Conservation (phyloP, 2,113 vertebrate species). For the Daphoenositta chrysoptera region DNA sequence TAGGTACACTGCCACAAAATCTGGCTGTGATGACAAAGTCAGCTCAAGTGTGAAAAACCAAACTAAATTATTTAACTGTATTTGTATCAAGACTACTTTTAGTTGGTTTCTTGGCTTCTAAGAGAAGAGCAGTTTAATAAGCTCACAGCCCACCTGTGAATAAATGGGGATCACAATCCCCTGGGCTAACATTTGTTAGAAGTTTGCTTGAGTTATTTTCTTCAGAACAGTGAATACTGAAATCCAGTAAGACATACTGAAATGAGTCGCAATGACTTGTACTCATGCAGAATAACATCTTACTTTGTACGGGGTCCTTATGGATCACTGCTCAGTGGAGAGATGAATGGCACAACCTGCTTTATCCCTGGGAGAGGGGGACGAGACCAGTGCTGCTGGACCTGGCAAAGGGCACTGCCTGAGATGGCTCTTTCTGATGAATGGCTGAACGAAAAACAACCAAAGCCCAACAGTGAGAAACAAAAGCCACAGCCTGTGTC, state of each 20-base stretch:
- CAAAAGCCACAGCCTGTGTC: not conserved
- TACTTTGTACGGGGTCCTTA: not conserved
- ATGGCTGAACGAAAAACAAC: not conserved
- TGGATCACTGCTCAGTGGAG: not conserved
- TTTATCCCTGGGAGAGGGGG: not conserved
- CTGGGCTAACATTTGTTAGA: not conserved
- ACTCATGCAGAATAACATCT: not conserved
- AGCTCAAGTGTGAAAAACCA: not conserved
- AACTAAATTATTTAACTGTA: not conserved
- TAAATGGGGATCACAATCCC: not conserved
- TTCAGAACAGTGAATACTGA: not conserved
- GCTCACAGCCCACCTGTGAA: not conserved
- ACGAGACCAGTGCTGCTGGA: not conserved
- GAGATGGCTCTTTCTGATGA: not conserved
- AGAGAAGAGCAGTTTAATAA: not conserved
- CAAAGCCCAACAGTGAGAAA: not conserved
- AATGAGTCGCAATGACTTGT: not conserved
- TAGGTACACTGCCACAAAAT: not conserved
- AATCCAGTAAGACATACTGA: not conserved
- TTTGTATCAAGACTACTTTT: not conserved
- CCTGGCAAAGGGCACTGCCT: not conserved
- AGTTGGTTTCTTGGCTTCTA: not conserved
- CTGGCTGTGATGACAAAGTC: not conserved
- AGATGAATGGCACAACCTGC: not conserved
- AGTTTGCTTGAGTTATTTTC: not conserved